A percentile compares a stretch with the other conserved stretches of the same genome.
Conservation (phyloP, 2,888 invertebrate genomes). For the Apamea crenata region DNA sequence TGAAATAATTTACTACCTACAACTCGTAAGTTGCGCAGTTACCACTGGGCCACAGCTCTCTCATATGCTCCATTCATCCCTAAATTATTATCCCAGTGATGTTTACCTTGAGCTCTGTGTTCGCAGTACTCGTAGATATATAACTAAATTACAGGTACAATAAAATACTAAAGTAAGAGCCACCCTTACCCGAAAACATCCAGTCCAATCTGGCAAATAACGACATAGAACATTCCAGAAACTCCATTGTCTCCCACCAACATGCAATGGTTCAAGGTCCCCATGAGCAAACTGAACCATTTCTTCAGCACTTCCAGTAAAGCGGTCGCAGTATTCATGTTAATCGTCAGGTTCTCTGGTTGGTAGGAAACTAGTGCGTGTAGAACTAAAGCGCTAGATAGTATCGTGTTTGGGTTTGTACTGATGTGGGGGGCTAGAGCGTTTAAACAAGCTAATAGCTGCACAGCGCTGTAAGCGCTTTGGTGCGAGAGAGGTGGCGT, state of each 20-base stretch:
- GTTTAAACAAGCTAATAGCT: conserved; percentile 82
- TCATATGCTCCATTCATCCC: too few species aligned
- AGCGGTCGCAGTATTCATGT: conserved; percentile 72
- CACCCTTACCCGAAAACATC: conserved; percentile 77
- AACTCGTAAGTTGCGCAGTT: too few species aligned
- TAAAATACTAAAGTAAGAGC: background rate
- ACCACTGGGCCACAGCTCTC: too few species aligned
- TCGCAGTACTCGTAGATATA: too few species aligned
- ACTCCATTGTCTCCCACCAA: conserved; percentile 75
- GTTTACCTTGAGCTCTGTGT: too few species aligned
- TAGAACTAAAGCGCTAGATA: conserved; percentile 83
- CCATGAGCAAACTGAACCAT: conserved; percentile 80
- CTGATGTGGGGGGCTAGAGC: conserved; percentile 75
- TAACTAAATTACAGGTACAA: background rate
- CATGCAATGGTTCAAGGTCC: conserved; percentile 79
- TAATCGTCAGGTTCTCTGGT: conserved; percentile 76
- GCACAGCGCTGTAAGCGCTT: conserved; percentile 85
- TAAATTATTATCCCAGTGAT: background rate
- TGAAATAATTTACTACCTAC: too few species aligned
- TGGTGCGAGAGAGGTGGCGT: conserved; percentile 82
- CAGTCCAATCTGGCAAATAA: conserved; percentile 80
- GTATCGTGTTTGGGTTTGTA: conserved; percentile 73
- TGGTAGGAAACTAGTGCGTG: conserved; percentile 83
- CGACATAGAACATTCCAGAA: conserved; percentile 79
- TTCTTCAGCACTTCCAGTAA: conserved; percentile 79